Evolutionary conservation across 2,797 vertebrate genomes (phyloP), one percentile per base, ranked within the genome.

Genomic region (Trachops cirrhosus): DNA sequence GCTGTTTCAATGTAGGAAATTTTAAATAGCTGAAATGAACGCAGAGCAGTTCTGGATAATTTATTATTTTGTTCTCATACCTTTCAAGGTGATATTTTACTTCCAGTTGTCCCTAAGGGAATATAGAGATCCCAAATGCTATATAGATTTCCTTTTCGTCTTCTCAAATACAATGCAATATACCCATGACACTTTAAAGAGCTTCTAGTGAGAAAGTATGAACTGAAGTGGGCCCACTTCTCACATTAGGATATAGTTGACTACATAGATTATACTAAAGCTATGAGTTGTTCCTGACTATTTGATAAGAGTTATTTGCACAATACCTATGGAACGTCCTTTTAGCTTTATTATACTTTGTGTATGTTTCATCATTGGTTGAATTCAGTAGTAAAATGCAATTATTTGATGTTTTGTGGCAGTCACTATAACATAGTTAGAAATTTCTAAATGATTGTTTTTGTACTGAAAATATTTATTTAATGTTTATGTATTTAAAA

Each of bases 11-110:
- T 89, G 78, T 70, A 73, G 83, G n/a, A 71, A 86, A 79, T 89
- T 94, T 97, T 94, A 93, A 93, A 84, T 78, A 95, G 44, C 44
- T 79, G 26, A 90, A 48, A 54, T 78, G 59, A 95, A 87, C 89
- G 39, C 64, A 96, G 86, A 97, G 52, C 46, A 91, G 37, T 92
- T 95, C 39, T 75, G 54, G 41, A 94, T 92, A 80, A 79, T 89
- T 96, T 94, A 86, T 92, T 88, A 75, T 64, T 94, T 95, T 96
- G 48, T 59, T 29, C 50, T 73, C 91, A 89, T 91, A 71, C 5
- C 57, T 96, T 91, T 95, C 78, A 92, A 75, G 73, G 62, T 90
- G 71, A 68, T 88, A 83, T 92, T 94, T 96, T 79, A 88, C 85
- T 96, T 96, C 9, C 44, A 86, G 64, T 52, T 77, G 93, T 68